phyloP scores from a whole-genome alignment of 2,888 invertebrate species.

The Eristalinus sepulchralis region DNA sequence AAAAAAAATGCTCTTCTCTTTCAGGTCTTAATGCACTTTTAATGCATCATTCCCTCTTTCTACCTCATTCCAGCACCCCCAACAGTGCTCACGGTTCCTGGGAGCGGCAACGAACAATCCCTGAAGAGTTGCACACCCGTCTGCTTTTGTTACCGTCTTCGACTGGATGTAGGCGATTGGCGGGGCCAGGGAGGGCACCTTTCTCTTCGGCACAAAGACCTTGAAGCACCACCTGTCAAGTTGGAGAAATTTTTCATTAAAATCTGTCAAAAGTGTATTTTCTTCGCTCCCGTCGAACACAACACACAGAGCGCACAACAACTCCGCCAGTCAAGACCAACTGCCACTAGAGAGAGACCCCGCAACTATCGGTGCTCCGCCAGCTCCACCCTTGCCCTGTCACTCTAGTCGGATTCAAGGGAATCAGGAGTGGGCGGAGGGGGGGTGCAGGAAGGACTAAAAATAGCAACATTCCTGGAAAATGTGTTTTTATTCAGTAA shows the following conservation, averaged over 20 bases:
- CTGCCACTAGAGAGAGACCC: constrained; percentile 27
- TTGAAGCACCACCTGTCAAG: constrained; percentile 65
- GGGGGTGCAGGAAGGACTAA: constrained; percentile 1
- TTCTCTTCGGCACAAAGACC: constrained; percentile 52
- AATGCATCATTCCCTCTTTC: constrained; percentile 52
- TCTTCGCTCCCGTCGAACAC: background rate
- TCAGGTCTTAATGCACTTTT: constrained; percentile 66
- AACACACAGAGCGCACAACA: background rate
- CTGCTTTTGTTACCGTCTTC: background rate
- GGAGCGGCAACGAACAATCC: background rate
- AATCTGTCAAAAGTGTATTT: constrained; percentile 54
- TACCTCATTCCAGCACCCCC: background rate
- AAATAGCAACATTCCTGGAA: constrained; percentile 42
- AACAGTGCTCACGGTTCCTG: background rate
- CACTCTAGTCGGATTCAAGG: background rate
- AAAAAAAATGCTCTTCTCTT: constrained; percentile 34
- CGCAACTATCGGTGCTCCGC: background rate
- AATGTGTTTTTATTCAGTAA: constrained; percentile 60
- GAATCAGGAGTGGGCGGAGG: too few relatives aligned
- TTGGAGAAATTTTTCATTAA: constrained; percentile 64
- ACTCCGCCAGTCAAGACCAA: constrained; percentile 39
- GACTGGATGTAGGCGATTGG: background rate
- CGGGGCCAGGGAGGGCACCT: constrained; percentile 2
- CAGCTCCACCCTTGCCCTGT: background rate
- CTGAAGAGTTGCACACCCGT: background rate